A percentile compares a stretch with the other conserved stretches of the same genome.
These are phyloP conservation scores for Liparis tanakae DNA, from an alignment of 2,797 vertebrate genomes.

Conservation along the genomic window DNA sequence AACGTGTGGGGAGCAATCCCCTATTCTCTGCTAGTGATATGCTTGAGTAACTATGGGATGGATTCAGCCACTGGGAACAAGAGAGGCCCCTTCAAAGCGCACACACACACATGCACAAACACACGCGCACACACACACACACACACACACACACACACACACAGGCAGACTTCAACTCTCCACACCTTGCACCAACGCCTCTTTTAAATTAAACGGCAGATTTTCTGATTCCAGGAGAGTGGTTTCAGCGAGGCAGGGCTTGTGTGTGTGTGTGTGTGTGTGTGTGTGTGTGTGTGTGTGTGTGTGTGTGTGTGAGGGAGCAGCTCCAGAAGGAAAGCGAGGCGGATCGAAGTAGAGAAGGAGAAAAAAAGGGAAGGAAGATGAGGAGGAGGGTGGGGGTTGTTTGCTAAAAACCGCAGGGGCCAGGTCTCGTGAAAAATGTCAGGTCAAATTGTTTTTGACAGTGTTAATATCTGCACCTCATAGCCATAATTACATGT, in stretches of 20 bases:
- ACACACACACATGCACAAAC: constrained; percentile 49
- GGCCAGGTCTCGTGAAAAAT: constrained; percentile 93
- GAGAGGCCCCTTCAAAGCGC: constrained; percentile 68
- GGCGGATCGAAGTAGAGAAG: constrained; percentile 58
- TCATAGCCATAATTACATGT: constrained; percentile 99
- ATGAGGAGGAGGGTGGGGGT: constrained; percentile 33
- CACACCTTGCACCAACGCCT: constrained; percentile 68
- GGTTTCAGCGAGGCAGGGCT: constrained; percentile 66
- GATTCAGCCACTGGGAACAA: constrained; percentile 86
- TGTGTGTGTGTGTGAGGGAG: constrained; percentile 31
- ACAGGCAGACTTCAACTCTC: constrained; percentile 63
- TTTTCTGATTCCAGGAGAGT: constrained; percentile 87
- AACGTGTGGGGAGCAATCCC: constrained; percentile 82
- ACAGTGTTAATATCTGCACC: constrained; percentile 99
- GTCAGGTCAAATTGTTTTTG: constrained; percentile 99
- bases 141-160: constrained; percentile 41
- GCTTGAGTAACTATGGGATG: constrained; percentile 83
- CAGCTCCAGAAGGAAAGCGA: constrained; percentile 56
- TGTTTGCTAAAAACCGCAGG: constrained; percentile 88
- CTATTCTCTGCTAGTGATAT: constrained; percentile 84
- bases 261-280: constrained; percentile 25
- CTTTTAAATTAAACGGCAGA: constrained; percentile 89
- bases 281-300: constrained; percentile 41
- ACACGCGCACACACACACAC: constrained; percentile 44
- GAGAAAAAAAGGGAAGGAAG: constrained; percentile 36